Evolutionary conservation across 1,140 invertebrate species (phyloP), one percentile per base, ranked within the genome.

Genomic region (Plectrocnemia conspersa): DNA sequence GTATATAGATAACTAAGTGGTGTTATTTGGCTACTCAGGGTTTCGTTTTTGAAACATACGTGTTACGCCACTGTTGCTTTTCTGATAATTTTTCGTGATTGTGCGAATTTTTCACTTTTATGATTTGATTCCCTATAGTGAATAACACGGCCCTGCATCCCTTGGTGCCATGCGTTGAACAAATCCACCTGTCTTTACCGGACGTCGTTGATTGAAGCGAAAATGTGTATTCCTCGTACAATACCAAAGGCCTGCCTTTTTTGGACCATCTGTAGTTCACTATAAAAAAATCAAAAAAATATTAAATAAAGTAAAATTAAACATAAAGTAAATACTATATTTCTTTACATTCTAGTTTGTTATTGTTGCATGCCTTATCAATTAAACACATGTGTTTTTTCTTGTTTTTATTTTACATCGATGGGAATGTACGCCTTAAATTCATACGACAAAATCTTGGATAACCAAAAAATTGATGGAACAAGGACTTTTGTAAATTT

Each of bases 121-220:
- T 47, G 3, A 63, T 59, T 15, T 23, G 33, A 22, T 61, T 40
- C 4, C 27, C 47, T n/a, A 50, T 38, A 3, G 62, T 63, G 45
- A 57, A 56, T 11, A 63, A 23, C 11, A 54, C 49, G 15, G 62
- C 62, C 29, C 50, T 47, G 52, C 62, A 63, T 24, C 59, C 45
- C 18, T 57, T 56, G 19, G 54, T 61, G 3, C 54, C 52, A 25
- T 65, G 57, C 0, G 64, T 65, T 15, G 64, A 67, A 29, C 63
- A 64, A 56, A 65, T 65, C 36, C 67, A 68, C 7, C 65, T 15
- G 5, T 33, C 40, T 32, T 60, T 60, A 13, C 47, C 47, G 10
- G 35, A 42, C 29, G 46, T 54, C 38, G 38, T 59, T 7, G 57
- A 59, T 27, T 59, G 57, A 11, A 45, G 41, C 0, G 42, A 47